These are phyloP conservation scores for Elephas maximus DNA, from an alignment of 2,113 vertebrate species.

Conservation along the genomic window DNA sequence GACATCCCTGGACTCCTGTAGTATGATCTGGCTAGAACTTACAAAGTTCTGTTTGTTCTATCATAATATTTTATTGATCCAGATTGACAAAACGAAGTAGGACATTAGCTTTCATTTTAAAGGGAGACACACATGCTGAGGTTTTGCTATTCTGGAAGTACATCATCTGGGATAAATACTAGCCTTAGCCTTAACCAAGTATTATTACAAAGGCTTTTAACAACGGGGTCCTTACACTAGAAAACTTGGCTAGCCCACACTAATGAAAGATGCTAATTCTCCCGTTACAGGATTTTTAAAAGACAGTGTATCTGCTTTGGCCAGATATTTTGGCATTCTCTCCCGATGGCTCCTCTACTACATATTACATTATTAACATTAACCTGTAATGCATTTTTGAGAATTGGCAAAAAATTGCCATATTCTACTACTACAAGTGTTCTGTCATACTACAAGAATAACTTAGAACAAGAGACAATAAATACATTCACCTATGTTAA, in stretches of 20 bases:
- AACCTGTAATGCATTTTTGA: neutral
- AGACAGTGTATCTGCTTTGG: neutral
- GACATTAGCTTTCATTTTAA: conserved; percentile 45
- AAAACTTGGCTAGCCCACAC: conserved; percentile 34
- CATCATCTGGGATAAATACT: conserved; percentile 57
- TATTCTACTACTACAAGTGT: neutral
- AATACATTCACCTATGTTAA: neutral
- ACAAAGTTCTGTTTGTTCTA: conserved; percentile 19
- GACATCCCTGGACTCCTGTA: neutral
- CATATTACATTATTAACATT: conserved; percentile 4
- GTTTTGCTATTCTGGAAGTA: conserved; percentile 51
- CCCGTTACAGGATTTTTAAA: conserved; percentile 57
- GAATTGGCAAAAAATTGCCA: neutral
- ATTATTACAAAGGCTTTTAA: conserved; percentile 61
- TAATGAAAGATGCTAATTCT: conserved; percentile 69
- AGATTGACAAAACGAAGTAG: conserved; percentile 57
- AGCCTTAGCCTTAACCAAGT: conserved; percentile 24
- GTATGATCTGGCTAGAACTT: neutral
- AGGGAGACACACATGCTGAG: conserved; percentile 32
- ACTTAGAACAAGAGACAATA: neutral
- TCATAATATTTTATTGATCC: conserved; percentile 48
- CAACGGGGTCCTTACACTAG: neutral
- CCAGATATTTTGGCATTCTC: conserved; percentile 60
- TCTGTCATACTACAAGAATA: neutral
- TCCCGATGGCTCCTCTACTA: neutral